phyloP scores from a whole-genome alignment of 2,888 invertebrate genomes.

The Hypomecis punctinalis region DNA sequence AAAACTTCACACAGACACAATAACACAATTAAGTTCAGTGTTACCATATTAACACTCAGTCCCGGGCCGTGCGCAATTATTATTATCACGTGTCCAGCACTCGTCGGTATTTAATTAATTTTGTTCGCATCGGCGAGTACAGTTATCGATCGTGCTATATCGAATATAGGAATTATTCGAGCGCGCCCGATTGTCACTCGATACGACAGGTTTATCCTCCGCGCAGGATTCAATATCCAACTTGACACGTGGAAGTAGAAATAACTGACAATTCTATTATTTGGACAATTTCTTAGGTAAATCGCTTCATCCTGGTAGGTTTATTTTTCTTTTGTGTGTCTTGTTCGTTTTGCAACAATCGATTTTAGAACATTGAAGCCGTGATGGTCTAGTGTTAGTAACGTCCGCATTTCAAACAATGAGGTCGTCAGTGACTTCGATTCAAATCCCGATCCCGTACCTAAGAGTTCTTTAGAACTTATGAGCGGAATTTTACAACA shows the following conservation, averaged over 20 bases:
- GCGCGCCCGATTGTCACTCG: conserved; percentile 53
- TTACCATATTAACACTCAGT: conserved; percentile 44
- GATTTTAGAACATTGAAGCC: too few relatives aligned
- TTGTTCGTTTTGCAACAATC: not conserved
- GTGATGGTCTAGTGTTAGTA: too few relatives aligned
- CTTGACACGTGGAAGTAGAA: conserved; percentile 31
- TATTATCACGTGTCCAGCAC: conserved; percentile 55
- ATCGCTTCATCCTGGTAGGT: conserved; percentile 1
- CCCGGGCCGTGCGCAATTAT: conserved; percentile 49
- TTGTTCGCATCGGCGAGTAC: conserved; percentile 33
- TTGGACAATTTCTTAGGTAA: conserved; percentile 5
- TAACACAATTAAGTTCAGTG: conserved; percentile 31
- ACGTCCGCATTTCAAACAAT: too few relatives aligned
- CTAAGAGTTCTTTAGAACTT: too few relatives aligned
- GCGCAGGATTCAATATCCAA: conserved; percentile 31
- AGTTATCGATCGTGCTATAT: conserved; percentile 35
- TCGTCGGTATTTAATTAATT: conserved; percentile 53
- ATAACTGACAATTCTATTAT: conserved; percentile 28
- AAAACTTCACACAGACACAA: conserved; percentile 14
- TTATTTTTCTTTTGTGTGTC: not conserved
- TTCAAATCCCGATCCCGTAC: too few relatives aligned
- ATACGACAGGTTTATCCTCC: conserved; percentile 47
- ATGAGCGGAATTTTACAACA: too few relatives aligned
- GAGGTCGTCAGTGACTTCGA: too few relatives aligned
- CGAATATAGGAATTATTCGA: conserved; percentile 42